A percentile compares a stretch with the other conserved stretches of the same genome.
These are phyloP conservation scores for Hylaea fasciaria DNA, from an alignment of 2,888 invertebrate species.

Conservation along the genomic window DNA sequence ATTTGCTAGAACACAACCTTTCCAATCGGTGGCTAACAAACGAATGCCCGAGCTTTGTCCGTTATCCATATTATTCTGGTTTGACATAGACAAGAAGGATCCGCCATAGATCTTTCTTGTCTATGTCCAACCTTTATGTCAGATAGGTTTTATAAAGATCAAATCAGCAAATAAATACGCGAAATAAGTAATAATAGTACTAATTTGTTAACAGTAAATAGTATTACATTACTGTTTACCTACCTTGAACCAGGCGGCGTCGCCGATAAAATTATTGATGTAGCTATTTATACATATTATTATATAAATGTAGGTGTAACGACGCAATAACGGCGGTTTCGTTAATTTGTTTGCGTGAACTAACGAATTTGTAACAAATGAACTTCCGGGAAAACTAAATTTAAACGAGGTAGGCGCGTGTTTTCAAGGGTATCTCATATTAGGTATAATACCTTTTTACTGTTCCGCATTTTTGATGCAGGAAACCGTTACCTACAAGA, in stretches of 20 bases:
- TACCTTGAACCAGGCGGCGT: slow-evolving; percentile 12
- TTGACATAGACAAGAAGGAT: no score
- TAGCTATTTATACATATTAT: no score
- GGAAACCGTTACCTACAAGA: no score
- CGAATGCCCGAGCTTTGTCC: no score
- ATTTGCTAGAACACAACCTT: no score
- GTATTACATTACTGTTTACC: slow-evolving; percentile 6
- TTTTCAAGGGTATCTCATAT: slow-evolving; percentile 2
- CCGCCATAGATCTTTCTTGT: no score
- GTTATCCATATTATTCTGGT: no score
- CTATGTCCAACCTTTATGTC: no score
- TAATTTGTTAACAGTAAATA: not conserved
- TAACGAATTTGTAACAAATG: slow-evolving; percentile 25
- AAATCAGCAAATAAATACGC: no score
- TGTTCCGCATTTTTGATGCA: not conserved
- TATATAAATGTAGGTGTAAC: slow-evolving; percentile 22
- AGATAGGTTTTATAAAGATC: no score
- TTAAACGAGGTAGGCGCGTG: not conserved
- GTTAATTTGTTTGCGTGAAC: slow-evolving; percentile 10
- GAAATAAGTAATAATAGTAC: no score
- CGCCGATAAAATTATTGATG: not conserved
- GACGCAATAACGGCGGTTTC: slow-evolving; percentile 30
- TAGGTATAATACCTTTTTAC: not conserved
- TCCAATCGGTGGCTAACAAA: no score
- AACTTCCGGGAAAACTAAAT: slow-evolving; percentile 13